A percentile compares a stretch with the other conserved stretches of the same genome.
Conservation (phyloP, 2,888 invertebrate species). For the Gari tellinella region DNA sequence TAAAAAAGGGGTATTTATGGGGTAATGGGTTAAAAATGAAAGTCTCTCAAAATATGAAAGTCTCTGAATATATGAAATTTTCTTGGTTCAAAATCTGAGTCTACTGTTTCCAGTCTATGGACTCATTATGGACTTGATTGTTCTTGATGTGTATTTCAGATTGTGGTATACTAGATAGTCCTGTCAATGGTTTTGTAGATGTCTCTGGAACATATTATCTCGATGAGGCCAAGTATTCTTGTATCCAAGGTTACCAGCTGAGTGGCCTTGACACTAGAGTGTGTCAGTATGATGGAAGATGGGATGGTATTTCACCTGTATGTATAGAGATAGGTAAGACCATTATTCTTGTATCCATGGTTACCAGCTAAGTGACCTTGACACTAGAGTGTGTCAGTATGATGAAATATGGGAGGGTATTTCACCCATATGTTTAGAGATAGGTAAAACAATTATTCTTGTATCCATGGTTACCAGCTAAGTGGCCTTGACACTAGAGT, state of each 20-base stretch:
- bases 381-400: slow-evolving; percentile 6
- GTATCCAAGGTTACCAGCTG: slow-evolving; percentile 17
- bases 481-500: slow-evolving; percentile 4
- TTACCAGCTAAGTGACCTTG: slow-evolving; percentile 14
- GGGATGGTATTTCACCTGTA: too few relatives aligned
- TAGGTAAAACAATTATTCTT: too few relatives aligned
- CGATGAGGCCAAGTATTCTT: slow-evolving; percentile 6
- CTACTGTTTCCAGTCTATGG: too few relatives aligned
- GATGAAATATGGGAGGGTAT: slow-evolving; percentile 9
- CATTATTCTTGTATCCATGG: too few relatives aligned
- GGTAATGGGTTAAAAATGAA: too few relatives aligned
- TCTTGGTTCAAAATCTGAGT: too few relatives aligned
- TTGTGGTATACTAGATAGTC: slow-evolving; percentile 23
- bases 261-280: slow-evolving; percentile 12
- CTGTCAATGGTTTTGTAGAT: slow-evolving; percentile 18
- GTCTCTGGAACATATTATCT: slow-evolving; percentile 11
- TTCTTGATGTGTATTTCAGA: slow-evolving; percentile 19
- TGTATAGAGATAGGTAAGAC: too few relatives aligned
- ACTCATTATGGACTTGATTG: too few relatives aligned
- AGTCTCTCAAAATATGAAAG: too few relatives aligned
- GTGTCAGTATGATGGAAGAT: slow-evolving; percentile 9
- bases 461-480: slow-evolving; percentile 28
- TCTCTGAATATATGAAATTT: too few relatives aligned
- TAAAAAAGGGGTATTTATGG: too few relatives aligned
- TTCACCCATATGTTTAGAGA: too few relatives aligned